Conservation (phyloP, 2,797 vertebrate genomes). For the Enteromius trimaculatus region DNA sequence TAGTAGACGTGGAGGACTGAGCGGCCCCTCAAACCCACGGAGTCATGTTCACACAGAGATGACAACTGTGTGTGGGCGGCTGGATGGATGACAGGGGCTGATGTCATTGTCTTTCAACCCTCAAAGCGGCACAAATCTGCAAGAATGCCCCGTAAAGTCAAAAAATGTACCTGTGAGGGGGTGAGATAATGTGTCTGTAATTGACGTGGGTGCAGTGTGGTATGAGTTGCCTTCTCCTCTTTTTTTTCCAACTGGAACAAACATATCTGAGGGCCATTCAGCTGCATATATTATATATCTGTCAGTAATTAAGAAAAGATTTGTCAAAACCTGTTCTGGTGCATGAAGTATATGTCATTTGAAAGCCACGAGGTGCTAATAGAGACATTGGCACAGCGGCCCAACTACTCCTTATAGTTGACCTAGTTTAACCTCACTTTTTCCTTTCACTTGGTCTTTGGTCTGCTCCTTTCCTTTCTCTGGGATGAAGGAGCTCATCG, state of each 20-base stretch:
- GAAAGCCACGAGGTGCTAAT: not conserved
- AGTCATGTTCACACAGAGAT: slow-evolving; percentile 56
- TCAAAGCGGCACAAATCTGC: slow-evolving; percentile 26
- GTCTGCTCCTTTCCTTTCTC: not conserved
- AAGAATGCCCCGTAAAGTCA: slow-evolving; percentile 7
- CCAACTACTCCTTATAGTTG: slow-evolving; percentile 21
- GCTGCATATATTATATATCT: slow-evolving; percentile 75
- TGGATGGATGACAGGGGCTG: slow-evolving; percentile 45
- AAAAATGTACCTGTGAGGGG: slow-evolving; percentile 42
- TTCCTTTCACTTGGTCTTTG: slow-evolving; percentile 3
- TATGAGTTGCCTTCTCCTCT: slow-evolving; percentile 16
- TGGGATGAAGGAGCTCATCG: slow-evolving; percentile 57
- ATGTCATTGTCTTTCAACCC: slow-evolving; percentile 43
- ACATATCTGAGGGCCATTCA: slow-evolving; percentile 41
- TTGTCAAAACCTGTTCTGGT: slow-evolving; percentile 76
- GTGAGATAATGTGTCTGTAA: slow-evolving; percentile 33
- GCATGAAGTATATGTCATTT: not conserved
- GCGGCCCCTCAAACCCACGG: slow-evolving; percentile 27
- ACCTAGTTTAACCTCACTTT: slow-evolving; percentile 63
- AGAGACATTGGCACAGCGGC: not conserved
- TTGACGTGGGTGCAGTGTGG: slow-evolving; percentile 15
- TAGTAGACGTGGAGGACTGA: slow-evolving; percentile 53
- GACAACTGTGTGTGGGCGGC: slow-evolving; percentile 47
- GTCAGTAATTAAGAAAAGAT: slow-evolving; percentile 82
- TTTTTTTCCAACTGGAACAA: slow-evolving; percentile 37